A percentile compares a stretch with the other conserved stretches of the same genome.
phyloP scores from a whole-genome alignment of 2,797 vertebrate species.

The Phrynocephalus guinanensis region DNA sequence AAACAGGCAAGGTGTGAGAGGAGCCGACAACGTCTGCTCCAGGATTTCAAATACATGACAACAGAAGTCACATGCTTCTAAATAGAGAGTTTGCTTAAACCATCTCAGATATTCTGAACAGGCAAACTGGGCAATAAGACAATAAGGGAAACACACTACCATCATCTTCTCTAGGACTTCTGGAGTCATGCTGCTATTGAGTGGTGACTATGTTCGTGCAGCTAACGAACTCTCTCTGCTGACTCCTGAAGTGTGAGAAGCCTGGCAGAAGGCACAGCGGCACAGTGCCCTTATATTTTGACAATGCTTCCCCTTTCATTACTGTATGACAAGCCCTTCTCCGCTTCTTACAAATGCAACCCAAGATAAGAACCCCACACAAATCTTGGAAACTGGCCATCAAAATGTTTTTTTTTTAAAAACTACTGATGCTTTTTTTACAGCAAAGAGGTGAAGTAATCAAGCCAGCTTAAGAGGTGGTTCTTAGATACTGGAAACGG shows the following conservation, averaged over 20 bases:
- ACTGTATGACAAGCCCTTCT: background rate
- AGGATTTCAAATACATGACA: background rate
- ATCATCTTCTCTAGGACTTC: background rate
- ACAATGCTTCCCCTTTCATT: background rate
- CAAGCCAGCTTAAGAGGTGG: background rate
- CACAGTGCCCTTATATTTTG: constrained; percentile 19
- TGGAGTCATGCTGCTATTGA: background rate
- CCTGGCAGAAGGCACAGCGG: background rate
- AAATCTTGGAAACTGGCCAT: background rate
- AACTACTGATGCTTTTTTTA: background rate
- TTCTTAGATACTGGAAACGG: constrained; percentile 4
- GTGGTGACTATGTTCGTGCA: rapidly evolving
- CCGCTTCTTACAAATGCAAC: rapidly evolving
- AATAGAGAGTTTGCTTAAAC: background rate
- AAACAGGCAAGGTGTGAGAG: background rate
- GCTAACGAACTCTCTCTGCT: rapidly evolving
- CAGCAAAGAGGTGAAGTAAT: constrained; percentile 13
- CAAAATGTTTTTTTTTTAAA: background rate
- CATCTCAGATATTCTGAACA: background rate
- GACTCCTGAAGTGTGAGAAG: background rate
- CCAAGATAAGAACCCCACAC: background rate
- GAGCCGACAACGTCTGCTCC: background rate
- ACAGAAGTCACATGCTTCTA: background rate
- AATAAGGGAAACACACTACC: background rate
- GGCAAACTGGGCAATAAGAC: background rate